Evolutionary conservation across 1,140 invertebrate species (phyloP).

Genomic region (Lasioglossum baleicum): DNA sequence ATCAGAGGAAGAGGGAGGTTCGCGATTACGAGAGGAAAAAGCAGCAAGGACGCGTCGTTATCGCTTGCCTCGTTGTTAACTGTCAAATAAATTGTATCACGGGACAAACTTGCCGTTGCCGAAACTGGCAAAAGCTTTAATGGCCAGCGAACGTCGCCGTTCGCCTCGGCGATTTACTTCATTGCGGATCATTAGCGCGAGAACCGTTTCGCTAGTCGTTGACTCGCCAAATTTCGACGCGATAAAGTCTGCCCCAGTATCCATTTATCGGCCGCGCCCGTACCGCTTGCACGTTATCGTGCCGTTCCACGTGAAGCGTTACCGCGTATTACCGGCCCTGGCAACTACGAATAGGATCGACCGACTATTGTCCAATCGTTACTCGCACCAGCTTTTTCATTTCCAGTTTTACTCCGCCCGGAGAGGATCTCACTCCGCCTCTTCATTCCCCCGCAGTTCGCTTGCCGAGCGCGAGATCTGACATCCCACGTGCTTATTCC

Average conservation of each 20-base stretch:
- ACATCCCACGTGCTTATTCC: slow-evolving; percentile 30
- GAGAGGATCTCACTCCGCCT: too few species aligned
- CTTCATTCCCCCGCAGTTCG: not conserved
- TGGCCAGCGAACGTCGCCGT: not conserved
- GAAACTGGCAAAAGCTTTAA: slow-evolving; percentile 25
- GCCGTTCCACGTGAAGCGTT: not conserved
- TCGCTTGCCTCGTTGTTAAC: slow-evolving; percentile 3
- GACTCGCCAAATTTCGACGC: slow-evolving; percentile 20
- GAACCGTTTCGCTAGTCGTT: slow-evolving; percentile 12
- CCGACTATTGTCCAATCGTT: not conserved
- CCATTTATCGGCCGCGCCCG: slow-evolving; percentile 6
- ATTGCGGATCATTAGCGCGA: slow-evolving; percentile 34
- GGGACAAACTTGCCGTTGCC: not conserved
- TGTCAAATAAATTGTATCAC: slow-evolving; percentile 3
- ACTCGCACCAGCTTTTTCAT: too few species aligned
- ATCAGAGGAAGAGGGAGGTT: too few species aligned
- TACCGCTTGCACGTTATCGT: not conserved
- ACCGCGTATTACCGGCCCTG: not conserved
- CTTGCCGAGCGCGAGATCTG: not conserved
- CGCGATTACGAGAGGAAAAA: not conserved
- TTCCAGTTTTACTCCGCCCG: too few species aligned
- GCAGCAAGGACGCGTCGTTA: slow-evolving; percentile 8
- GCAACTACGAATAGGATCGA: not conserved
- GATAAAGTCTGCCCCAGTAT: slow-evolving; percentile 1
- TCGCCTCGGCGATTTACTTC: slow-evolving; percentile 9